phyloP scores from a whole-genome alignment of 2,888 invertebrate species.

The Drosophila subsilvestris region DNA sequence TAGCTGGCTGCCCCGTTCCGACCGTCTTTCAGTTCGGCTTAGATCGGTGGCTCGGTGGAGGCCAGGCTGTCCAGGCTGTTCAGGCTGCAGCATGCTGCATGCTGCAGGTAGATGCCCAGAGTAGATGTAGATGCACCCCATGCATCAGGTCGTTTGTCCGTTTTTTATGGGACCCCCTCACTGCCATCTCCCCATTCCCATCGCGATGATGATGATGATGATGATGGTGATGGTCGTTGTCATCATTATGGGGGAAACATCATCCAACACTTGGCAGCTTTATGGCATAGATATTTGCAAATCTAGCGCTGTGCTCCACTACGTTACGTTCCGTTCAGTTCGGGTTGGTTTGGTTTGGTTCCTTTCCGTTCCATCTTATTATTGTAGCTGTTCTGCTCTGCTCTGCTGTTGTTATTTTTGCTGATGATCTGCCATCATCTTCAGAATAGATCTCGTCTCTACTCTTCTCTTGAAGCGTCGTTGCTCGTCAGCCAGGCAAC shows the following conservation, averaged over 20 bases:
- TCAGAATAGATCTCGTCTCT: constrained; percentile 35
- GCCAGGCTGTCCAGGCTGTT: not conserved
- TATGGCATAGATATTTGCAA: constrained; percentile 78
- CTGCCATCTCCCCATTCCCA: constrained; percentile 23
- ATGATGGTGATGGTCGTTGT: constrained; percentile 7
- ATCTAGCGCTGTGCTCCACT: constrained; percentile 49
- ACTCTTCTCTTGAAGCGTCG: not conserved
- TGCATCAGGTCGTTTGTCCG: constrained; percentile 71
- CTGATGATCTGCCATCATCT: constrained; percentile 64
- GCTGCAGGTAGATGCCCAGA: constrained; percentile 15
- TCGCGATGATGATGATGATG: not conserved
- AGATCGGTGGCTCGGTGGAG: not conserved
- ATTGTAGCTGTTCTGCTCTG: constrained; percentile 75
- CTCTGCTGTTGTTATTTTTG: constrained; percentile 71
- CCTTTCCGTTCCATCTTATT: constrained; percentile 46
- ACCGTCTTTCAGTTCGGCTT: not conserved
- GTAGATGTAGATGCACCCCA: constrained; percentile 41
- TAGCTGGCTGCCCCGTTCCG: constrained; percentile 11
- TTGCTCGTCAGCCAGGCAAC: constrained; percentile 14
- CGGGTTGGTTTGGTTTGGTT: not conserved
- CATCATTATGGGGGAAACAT: constrained; percentile 36
- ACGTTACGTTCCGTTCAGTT: constrained; percentile 21
- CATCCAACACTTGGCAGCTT: constrained; percentile 76
- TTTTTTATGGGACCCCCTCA: constrained; percentile 49
- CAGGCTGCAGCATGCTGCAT: not conserved